A percentile compares a stretch with the other conserved stretches of the same genome.
Evolutionary conservation across 2,888 invertebrate genomes (phyloP).

Genomic region (Proisotoma minuta): DNA sequence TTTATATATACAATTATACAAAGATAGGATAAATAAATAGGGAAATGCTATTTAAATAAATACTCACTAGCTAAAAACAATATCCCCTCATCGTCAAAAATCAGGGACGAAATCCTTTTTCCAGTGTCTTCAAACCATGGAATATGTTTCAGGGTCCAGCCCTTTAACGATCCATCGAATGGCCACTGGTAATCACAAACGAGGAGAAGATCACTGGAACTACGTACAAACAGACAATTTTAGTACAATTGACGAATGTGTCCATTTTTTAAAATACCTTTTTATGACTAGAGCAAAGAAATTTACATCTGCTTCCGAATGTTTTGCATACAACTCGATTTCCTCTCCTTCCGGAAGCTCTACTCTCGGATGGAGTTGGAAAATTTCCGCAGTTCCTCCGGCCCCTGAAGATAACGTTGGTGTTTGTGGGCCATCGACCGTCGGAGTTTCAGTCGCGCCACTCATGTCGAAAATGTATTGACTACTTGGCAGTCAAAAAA

Average conservation of each 20-base stretch:
- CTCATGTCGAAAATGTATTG: too few relatives aligned
- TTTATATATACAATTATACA: too few relatives aligned
- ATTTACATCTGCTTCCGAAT: conserved; percentile 37
- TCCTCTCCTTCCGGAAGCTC: conserved; percentile 19
- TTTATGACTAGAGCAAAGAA: conserved; percentile 40
- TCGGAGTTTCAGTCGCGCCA: too few relatives aligned
- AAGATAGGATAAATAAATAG: too few relatives aligned
- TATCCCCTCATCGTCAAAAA: conserved; percentile 43
- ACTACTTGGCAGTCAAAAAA: too few relatives aligned
- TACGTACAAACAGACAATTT: conserved; percentile 7
- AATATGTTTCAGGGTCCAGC: conserved; percentile 38
- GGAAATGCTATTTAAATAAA: not conserved
- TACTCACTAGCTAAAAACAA: conserved; percentile 43
- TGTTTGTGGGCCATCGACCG: too few relatives aligned
- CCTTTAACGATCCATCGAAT: conserved; percentile 20
- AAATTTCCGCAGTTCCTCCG: conserved; percentile 12
- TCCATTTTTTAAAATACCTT: too few relatives aligned
- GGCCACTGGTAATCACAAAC: conserved; percentile 38
- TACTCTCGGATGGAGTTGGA: conserved; percentile 23
- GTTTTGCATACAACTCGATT: conserved; percentile 30
- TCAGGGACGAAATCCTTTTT: conserved; percentile 40
- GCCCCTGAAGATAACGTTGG: not conserved
- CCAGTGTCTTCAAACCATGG: conserved; percentile 44
- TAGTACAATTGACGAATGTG: not conserved
- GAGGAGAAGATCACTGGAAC: conserved; percentile 37